phyloP scores from a whole-genome alignment of 2,888 invertebrate genomes.

The Sarcophaga variegata region DNA sequence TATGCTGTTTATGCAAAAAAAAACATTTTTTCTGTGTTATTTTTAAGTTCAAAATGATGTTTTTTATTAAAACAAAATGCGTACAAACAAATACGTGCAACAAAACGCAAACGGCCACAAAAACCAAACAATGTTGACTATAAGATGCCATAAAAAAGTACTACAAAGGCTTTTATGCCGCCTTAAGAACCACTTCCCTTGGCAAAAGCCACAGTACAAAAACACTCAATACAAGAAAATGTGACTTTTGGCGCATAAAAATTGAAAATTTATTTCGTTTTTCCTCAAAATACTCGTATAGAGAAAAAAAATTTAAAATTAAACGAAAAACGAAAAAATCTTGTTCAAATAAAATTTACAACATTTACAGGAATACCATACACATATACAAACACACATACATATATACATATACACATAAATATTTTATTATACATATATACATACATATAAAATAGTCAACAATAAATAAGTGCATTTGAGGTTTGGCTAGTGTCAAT shows the following conservation, averaged over 20 bases:
- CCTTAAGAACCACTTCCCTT: slow-evolving; percentile 2
- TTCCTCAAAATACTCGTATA: slow-evolving; percentile 32
- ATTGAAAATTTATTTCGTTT: slow-evolving; percentile 54
- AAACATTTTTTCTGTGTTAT: slow-evolving; percentile 1
- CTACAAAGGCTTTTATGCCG: slow-evolving; percentile 56
- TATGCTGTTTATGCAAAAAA: background rate
- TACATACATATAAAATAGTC: background rate
- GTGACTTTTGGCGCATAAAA: slow-evolving; percentile 61
- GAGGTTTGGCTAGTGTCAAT: slow-evolving; percentile 11
- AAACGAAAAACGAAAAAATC: slow-evolving; percentile 43
- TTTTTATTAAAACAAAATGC: slow-evolving; percentile 23
- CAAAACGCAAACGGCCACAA: slow-evolving; percentile 26
- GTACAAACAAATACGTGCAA: slow-evolving; percentile 36
- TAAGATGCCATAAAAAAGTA: slow-evolving; percentile 28
- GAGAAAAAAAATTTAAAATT: background rate
- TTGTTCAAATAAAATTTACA: slow-evolving; percentile 57
- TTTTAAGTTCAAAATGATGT: slow-evolving; percentile 51
- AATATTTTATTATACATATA: too few relatives aligned
- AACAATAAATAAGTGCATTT: slow-evolving; percentile 26
- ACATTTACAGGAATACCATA: slow-evolving; percentile 30
- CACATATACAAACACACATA: background rate
- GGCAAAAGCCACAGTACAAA: background rate
- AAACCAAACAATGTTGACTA: slow-evolving; percentile 49
- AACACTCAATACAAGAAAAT: slow-evolving; percentile 54
- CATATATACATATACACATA: too few relatives aligned